phyloP scores from a whole-genome alignment of 2,888 invertebrate genomes.

The Nemurella pictetii region DNA sequence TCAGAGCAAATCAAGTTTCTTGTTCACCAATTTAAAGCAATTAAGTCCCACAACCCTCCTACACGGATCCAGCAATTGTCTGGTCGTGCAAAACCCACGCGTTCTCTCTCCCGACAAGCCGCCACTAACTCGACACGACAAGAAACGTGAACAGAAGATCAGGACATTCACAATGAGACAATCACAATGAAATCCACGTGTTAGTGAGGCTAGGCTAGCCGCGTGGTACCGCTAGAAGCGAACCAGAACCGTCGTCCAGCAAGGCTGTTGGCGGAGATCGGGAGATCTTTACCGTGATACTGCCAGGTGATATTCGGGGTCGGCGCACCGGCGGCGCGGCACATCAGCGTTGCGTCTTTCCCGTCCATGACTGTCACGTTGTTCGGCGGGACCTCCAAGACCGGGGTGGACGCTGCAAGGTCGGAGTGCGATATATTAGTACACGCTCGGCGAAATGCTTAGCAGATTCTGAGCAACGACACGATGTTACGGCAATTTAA shows the following conservation, averaged over 20 bases:
- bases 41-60: background rate
- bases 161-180: background rate
- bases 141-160: background rate
- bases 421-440: too few species aligned
- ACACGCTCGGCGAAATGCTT: too few species aligned
- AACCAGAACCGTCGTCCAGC: too few species aligned
- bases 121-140: background rate
- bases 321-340: conserved; percentile 89
- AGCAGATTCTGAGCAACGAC: too few species aligned
- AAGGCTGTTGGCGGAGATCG: too few species aligned
- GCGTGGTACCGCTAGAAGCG: background rate
- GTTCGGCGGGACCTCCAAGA: conserved; percentile 80
- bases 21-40: background rate
- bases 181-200: background rate
- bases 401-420: conserved; percentile 80
- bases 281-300: conserved; percentile 90
- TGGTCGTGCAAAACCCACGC: background rate
- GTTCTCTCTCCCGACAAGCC: background rate
- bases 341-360: conserved; percentile 85
- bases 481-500: too few species aligned
- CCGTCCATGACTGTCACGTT: conserved; percentile 91
- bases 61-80: background rate
- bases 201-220: background rate
- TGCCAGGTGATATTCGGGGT: conserved; percentile 90
- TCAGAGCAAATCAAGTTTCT: background rate